phyloP scores from a whole-genome alignment of 2,888 invertebrate genomes.

The Bursaphelenchus okinawaensis region DNA sequence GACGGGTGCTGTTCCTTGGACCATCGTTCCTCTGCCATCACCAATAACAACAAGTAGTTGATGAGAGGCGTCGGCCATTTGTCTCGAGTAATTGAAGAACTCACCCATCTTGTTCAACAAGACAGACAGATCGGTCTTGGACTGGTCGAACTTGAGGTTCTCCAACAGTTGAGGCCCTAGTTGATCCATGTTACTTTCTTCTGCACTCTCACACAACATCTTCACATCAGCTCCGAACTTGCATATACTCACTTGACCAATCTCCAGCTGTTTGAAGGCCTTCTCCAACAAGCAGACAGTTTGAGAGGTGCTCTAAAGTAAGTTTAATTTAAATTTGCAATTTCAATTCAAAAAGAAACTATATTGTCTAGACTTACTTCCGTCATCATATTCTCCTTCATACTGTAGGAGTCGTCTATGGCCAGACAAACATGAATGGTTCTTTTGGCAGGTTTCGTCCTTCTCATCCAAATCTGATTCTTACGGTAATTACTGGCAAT shows the following conservation, averaged over 20 bases:
- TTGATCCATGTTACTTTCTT: conserved; percentile 76
- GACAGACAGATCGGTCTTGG: conserved; percentile 67
- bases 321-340: too few relatives aligned
- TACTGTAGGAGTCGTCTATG: conserved; percentile 82
- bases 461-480: conserved; percentile 94
- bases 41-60: conserved; percentile 85
- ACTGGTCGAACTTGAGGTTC: conserved; percentile 73
- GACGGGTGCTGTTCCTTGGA: conserved; percentile 69
- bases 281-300: conserved; percentile 81
- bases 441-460: conserved; percentile 88
- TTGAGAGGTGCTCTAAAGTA: conserved; percentile 79
- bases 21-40: conserved; percentile 87
- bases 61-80: conserved; percentile 60
- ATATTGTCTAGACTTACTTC: conserved; percentile 64
- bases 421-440: conserved; percentile 93
- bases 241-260: conserved; percentile 82
- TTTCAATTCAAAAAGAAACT: not conserved
- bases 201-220: conserved; percentile 79
- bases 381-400: conserved; percentile 64
- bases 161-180: conserved; percentile 63
- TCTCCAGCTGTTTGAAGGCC: conserved; percentile 85
- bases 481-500: conserved; percentile 97
- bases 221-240: conserved; percentile 80
- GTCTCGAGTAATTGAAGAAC: not conserved
- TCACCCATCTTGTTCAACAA: conserved; percentile 28